phyloP scores from a whole-genome alignment of 1,140 invertebrate genomes.

The Apis cerana region DNA sequence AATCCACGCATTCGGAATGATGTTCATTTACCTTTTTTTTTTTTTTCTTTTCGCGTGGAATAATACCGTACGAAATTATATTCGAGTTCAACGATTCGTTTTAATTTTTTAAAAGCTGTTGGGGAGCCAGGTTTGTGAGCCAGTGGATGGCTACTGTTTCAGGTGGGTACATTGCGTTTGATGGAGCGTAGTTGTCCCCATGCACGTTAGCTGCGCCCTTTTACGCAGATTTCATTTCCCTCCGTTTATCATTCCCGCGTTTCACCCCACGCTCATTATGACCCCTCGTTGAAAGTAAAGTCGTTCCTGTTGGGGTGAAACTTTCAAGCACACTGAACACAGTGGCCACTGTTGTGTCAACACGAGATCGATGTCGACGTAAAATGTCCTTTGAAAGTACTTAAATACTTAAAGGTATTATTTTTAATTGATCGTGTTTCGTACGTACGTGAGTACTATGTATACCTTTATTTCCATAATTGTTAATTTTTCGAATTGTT shows the following conservation, averaged over 20 bases:
- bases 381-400: not conserved
- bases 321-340: conserved; percentile 33
- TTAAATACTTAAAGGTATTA: not conserved
- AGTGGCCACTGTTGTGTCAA: conserved; percentile 7
- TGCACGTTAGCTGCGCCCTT: conserved; percentile 48
- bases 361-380: not conserved
- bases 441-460: not conserved
- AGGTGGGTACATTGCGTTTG: conserved; percentile 33
- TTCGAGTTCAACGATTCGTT: conserved; percentile 21
- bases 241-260: conserved; percentile 17
- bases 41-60: not conserved
- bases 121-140: not conserved
- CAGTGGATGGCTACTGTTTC: conserved; percentile 9
- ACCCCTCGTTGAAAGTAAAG: conserved; percentile 18
- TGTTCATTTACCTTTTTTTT: not conserved
- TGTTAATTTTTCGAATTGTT: too few relatives aligned
- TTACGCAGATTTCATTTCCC: conserved; percentile 54
- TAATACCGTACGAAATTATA: not conserved
- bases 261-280: not conserved
- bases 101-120: conserved; percentile 9
- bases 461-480: too few relatives aligned
- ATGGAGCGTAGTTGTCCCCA: conserved; percentile 41
- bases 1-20: not conserved
- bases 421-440: not conserved
- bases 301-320: conserved; percentile 19